Evolutionary conservation across 2,113 vertebrate species (phyloP), one percentile per base, ranked within the genome.

Genomic region (Psettodes erumei): DNA sequence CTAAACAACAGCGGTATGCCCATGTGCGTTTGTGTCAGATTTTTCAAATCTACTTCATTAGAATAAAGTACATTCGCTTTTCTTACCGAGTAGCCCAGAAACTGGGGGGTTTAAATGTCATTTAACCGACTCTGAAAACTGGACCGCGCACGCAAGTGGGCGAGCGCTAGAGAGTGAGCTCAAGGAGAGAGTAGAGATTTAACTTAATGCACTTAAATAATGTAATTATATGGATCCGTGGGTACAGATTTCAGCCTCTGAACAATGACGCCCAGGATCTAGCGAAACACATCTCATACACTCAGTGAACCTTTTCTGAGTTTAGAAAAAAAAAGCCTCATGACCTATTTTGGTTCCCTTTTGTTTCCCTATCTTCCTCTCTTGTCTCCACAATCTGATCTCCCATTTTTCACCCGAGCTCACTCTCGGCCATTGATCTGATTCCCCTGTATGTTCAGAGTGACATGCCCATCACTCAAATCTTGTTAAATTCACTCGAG

Each of bases 261-360:
- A 77, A 56, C 70, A 68, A 10, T 45, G n/a, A 73, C 35, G 53
- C 13, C 3, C 6, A 42, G 5, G 19, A 32, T 78, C 48, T 47
- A 50, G 27, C 56, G 75, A 81, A n/a, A 75, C 28, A 43, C 45
- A 47, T 15, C 45, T 60, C 60, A 63, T 65, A 63, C n/a, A 50
- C 60, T 79, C 53, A 10, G 7, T 38, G 56, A 73, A 79, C 54
- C 47, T 55, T 45, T 47, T 53, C 13, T 76, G 32, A 69, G 19
- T n/a, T n/a, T n/a, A n/a, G n/a, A n/a, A n/a, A n/a, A n/a, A 60
- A 61, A 71, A 75, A 65, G n/a, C 32, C 25, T 37, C 18, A 11
- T 65, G 73, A 75, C 75, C 71, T 55, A 15, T 73, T 80, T 81
- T 70, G 43, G 11, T 55, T 65, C 40, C n/a, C 6, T 65, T n/a